Conservation (phyloP, 2,113 vertebrate species). For the Ptychochromis oligacanthus region DNA sequence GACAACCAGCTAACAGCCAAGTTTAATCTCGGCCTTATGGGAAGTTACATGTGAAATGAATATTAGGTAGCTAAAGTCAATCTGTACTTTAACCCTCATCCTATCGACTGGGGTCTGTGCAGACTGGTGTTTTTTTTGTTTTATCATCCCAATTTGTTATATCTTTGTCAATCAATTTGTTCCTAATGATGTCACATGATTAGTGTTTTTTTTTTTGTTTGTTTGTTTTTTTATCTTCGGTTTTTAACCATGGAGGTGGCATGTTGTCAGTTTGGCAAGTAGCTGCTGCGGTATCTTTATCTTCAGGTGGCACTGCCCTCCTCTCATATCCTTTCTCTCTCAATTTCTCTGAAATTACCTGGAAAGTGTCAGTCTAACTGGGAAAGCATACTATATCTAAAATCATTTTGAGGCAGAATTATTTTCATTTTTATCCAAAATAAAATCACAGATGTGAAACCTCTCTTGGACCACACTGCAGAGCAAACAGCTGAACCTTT, state of each 20-base stretch:
- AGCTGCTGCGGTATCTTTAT: neutral
- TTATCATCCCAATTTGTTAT: accelerated
- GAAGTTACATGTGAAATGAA: accelerated
- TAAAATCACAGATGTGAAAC: no score
- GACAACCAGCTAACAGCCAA: neutral
- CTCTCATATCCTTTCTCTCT: no score
- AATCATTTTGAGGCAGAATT: no score
- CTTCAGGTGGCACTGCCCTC: neutral
- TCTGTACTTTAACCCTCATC: neutral
- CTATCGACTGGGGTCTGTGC: neutral
- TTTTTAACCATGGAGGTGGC: neutral
- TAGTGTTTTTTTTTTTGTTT: no score
- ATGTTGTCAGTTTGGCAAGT: neutral
- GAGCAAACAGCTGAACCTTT: no score
- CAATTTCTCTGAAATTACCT: no score
- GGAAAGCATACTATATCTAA: neutral
- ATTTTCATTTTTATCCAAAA: no score
- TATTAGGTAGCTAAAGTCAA: neutral
- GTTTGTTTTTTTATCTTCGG: no score
- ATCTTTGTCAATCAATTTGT: accelerated
- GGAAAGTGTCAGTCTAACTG: no score
- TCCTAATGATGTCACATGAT: neutral
- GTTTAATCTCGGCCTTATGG: neutral
- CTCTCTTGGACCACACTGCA: no score
- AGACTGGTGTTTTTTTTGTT: neutral